Percentiles rank a stretch among this genome's conserved stretches.
These are phyloP conservation scores for Condylura cristata DNA, from an alignment of 2,113 vertebrate genomes.

Conservation along the genomic window DNA sequence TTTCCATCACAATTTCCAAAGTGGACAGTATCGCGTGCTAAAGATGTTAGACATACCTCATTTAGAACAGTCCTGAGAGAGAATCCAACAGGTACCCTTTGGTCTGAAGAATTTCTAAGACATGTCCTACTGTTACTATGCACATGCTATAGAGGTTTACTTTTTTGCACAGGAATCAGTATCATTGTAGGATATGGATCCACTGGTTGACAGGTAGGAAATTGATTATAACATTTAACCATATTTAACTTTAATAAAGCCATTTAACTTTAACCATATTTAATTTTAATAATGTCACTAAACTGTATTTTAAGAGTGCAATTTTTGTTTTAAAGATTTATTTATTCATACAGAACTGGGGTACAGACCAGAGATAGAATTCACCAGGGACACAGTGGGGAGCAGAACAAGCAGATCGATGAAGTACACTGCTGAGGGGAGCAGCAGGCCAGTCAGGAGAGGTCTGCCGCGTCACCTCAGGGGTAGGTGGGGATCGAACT, in stretches of 20 bases:
- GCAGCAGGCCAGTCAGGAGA: no score
- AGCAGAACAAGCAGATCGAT: no score
- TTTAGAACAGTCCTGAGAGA: not conserved
- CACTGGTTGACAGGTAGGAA: not conserved
- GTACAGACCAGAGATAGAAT: no score
- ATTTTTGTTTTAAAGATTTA: no score
- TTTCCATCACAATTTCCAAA: conserved; percentile 18
- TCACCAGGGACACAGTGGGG: no score
- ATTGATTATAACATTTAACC: conserved; percentile 46
- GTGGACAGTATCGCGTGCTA: not conserved
- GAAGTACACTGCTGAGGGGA: no score
- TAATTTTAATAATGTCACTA: no score
- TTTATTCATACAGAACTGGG: no score
- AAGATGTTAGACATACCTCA: not conserved
- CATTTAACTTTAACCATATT: no score
- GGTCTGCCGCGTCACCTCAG: no score
- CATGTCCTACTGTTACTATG: not conserved
- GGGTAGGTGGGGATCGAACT: no score
- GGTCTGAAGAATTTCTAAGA: conserved; percentile 12
- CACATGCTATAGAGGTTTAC: not conserved
- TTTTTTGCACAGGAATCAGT: not conserved
- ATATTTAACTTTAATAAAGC: no score
- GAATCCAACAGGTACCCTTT: conserved; percentile 2
- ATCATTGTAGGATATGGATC: not conserved
- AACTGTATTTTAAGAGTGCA: not conserved